phyloP scores from a whole-genome alignment of 2,888 invertebrate species.

The Apodemia duryi region DNA sequence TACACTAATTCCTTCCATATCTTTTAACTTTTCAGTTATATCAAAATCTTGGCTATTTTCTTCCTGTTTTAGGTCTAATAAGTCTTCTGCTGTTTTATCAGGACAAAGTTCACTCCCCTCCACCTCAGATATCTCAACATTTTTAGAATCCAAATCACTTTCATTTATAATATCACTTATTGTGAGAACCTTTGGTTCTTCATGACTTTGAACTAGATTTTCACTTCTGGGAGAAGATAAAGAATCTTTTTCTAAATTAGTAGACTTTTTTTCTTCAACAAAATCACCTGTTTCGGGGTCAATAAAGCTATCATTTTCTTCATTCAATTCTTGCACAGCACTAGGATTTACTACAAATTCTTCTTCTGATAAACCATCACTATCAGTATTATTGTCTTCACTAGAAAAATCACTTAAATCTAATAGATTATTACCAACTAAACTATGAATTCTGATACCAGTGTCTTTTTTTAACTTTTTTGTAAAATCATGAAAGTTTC shows the following conservation, averaged over 20 bases:
- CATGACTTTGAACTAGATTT: slow-evolving; percentile 26
- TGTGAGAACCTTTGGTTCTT: slow-evolving; percentile 64
- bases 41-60: slow-evolving; percentile 74
- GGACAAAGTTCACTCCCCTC: slow-evolving; percentile 67
- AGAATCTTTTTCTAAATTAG: slow-evolving; percentile 33
- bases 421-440: slow-evolving; percentile 70
- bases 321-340: slow-evolving; percentile 67
- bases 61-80: slow-evolving; percentile 61
- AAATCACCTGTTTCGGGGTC: slow-evolving; percentile 75
- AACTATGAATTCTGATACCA: slow-evolving; percentile 69
- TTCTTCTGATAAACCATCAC: slow-evolving; percentile 73
- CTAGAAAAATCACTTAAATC: slow-evolving; percentile 72
- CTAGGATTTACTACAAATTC: slow-evolving; percentile 71
- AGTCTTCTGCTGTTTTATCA: slow-evolving; percentile 61
- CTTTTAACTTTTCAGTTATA: slow-evolving; percentile 81
- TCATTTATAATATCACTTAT: slow-evolving; percentile 73
- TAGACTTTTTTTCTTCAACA: slow-evolving; percentile 47
- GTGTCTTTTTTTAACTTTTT: slow-evolving; percentile 76
- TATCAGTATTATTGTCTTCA: slow-evolving; percentile 64
- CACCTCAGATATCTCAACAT: slow-evolving; percentile 72
- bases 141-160: slow-evolving; percentile 68
- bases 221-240: slow-evolving; percentile 27
- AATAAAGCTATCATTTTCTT: slow-evolving; percentile 72
- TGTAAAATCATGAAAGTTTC: slow-evolving; percentile 72
- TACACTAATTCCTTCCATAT: slow-evolving; percentile 80